Evolutionary conservation across 1,140 invertebrate genomes (phyloP).

Genomic region (Euura lappo): DNA sequence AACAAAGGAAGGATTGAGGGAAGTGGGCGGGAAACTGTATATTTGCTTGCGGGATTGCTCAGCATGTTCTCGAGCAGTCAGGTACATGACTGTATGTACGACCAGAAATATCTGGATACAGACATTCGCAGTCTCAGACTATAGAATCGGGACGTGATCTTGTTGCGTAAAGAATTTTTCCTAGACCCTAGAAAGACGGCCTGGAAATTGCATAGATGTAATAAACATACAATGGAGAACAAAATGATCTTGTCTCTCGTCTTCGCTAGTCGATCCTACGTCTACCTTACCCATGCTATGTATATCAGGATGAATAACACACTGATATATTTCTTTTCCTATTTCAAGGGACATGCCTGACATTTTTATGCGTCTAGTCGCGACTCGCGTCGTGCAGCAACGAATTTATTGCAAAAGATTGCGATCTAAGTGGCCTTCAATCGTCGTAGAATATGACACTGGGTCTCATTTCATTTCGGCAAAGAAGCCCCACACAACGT

Average conservation of each 20-base stretch:
- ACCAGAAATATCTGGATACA: no score
- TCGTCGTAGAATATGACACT: neutral
- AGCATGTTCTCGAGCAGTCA: no score
- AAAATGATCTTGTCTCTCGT: neutral
- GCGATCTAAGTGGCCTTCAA: neutral
- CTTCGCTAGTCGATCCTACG: no score
- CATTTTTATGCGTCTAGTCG: neutral
- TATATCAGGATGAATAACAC: neutral
- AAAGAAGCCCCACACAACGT: neutral
- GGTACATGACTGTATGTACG: no score
- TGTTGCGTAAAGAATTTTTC: neutral
- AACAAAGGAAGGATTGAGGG: no score
- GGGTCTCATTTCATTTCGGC: neutral
- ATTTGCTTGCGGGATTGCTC: no score
- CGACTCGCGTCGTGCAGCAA: neutral
- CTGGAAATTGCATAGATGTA: neutral
- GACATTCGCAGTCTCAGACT: neutral
- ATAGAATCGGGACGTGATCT: constrained; percentile 5
- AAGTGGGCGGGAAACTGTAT: no score
- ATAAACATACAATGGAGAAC: neutral
- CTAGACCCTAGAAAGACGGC: neutral
- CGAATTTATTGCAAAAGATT: neutral
- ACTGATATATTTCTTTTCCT: neutral
- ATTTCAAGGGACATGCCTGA: neutral
- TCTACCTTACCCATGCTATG: neutral